Evolutionary conservation across 2,888 invertebrate genomes (phyloP), one percentile per base, ranked within the genome.

Genomic region (Drymonia ruficornis): DNA sequence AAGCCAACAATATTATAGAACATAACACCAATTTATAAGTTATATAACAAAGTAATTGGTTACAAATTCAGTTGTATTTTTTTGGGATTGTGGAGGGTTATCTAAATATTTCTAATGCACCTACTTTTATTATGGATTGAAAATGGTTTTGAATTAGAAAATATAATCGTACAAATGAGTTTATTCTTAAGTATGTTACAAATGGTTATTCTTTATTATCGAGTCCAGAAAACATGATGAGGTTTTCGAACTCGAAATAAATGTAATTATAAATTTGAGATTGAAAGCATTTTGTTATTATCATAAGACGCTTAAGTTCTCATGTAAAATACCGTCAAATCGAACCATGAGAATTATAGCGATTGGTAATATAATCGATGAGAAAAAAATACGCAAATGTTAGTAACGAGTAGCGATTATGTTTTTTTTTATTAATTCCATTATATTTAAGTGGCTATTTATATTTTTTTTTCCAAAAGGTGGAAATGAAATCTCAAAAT

Each of bases 1-100:
- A 72, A 69, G 74, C 74, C 61, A 70, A 69, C 56, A 63, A 53
- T 70, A 65, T 63, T 53, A 61, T 55, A 55, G 49, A 57, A 56
- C 50, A 61, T 58, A 52, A 36, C 38, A 52, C 16, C 16, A 34
- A 53, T 66, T n/a, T 15, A 38, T 45, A 42, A 46, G 31, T 28
- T 8, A 28, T 5, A 31, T 31, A 11, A 31, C 31, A 31, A 11
- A 12, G 9, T 31, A 9, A 31, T 31, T 31, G 5, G n/a, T 36
- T 36, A 3, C n/a, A 36, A 36, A n/a, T n/a, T 36, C 34, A 13
- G 34, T 12, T 2, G 8, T 13, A 36, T 36, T 36, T 13, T 8
- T 13, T 12, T 36, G 34, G 34, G 34, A 36, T 36, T 36, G 34
- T 36, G 34, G 11, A 34, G 11, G 12, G n/a, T n/a, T n/a, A n/a